A percentile compares a stretch with the other conserved stretches of the same genome.
Conservation (phyloP, 1,140 invertebrate species). For the Drosophila quadrilineata region DNA sequence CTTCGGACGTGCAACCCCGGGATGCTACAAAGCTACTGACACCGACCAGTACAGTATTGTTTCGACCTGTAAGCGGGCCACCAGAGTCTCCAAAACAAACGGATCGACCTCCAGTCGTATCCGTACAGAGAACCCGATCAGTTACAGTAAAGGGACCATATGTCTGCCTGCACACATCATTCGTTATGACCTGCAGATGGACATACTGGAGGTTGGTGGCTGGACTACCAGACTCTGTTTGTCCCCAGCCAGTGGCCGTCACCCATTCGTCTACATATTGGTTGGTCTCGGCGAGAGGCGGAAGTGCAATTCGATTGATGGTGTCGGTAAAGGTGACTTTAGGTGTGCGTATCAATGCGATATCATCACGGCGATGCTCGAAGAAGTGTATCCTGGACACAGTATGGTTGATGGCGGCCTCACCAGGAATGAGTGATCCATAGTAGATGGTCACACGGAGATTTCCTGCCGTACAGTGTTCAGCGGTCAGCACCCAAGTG, state of each 20-base stretch:
- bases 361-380: constrained; percentile 46
- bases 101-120: constrained; percentile 34
- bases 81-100: constrained; percentile 48
- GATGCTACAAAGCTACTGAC: constrained; percentile 41
- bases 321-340: constrained; percentile 28
- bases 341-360: constrained; percentile 51
- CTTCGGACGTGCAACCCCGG: constrained; percentile 39
- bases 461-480: constrained; percentile 38
- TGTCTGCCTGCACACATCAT: constrained; percentile 31
- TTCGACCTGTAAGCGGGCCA: constrained; percentile 43
- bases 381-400: constrained; percentile 42
- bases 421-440: constrained; percentile 35
- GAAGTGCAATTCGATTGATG: constrained; percentile 37
- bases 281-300: constrained; percentile 13
- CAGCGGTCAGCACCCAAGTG: constrained; percentile 55
- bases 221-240: constrained; percentile 23
- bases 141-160: not conserved
- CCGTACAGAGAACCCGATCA: constrained; percentile 37
- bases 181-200: constrained; percentile 47
- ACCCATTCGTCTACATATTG: constrained; percentile 37
- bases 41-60: constrained; percentile 29
- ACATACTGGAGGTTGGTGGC: constrained; percentile 50
- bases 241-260: constrained; percentile 56
- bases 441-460: constrained; percentile 70
- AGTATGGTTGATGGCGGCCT: constrained; percentile 30